Base-by-base conservation (phyloP, 2,888 invertebrate genomes). In the Eremobia ochroleuca region DNA sequence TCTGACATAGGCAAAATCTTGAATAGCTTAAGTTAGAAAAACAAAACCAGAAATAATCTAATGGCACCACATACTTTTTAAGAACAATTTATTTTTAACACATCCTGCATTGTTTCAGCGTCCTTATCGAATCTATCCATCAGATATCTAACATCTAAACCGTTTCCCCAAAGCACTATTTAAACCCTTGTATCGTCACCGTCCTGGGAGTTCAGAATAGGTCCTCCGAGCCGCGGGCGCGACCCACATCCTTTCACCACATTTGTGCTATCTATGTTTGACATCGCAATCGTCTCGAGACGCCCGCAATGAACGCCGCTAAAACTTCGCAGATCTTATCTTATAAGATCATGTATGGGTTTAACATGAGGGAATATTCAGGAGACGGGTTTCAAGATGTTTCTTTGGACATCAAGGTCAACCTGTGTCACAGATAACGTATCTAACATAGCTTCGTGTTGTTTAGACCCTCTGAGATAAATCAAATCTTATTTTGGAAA, bases 191-290 rank as follows among this genome's bases (percentile, higher is more conserved):
- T 21, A 18, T 21, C 28, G 0, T 18, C 5, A 13, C 37, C 66
- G 77, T 83, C 81, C 82, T 74, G 79, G 73, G 87, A 72, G 59
- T 81, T 74, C 89, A 87, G 91, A 93, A 90, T 92, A 92, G 31
- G 76, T 28, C 55, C n/a, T 31, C 28, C 85, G 49, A 81, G 93
- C 92, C 92, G 92, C 91, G 91, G 93, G 94, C 95, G 93, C 94
- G 96, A 96, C 96, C 96, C 88, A 96, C 91, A 94, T 96, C 94
- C 96, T 94, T 95, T 96, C 96, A 96, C 85, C 85, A 90, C 94
- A 94, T 95, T 95, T 94, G 90, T 93, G 77, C 88, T 95, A 96
- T 96, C 96, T 94, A 92, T 96, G 95, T 96, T 95, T 96, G 93
- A 86, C 94, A 94, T 96, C 96, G 94, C 95, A 96, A 95, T 96